These are phyloP conservation scores for Xerus rutilus DNA, from an alignment of 2,797 vertebrate species.

Conservation along the genomic window DNA sequence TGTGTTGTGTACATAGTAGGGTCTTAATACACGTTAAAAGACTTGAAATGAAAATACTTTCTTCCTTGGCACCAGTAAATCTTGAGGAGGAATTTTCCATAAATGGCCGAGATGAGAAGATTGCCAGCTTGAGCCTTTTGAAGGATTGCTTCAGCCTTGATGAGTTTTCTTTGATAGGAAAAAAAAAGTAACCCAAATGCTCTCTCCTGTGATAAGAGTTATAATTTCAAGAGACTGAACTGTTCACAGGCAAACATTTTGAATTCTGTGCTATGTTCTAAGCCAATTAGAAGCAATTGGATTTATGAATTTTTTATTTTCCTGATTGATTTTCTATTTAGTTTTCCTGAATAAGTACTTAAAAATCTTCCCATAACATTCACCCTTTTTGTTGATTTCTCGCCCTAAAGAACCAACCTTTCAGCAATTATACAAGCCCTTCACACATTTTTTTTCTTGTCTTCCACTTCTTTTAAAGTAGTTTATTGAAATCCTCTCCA, in stretches of 20 bases:
- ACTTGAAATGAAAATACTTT: constrained; percentile 57
- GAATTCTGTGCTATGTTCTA: constrained; percentile 78
- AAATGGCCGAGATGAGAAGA: constrained; percentile 54
- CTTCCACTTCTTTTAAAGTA: constrained; percentile 82
- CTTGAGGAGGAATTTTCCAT: constrained; percentile 49
- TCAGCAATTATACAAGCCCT: constrained; percentile 79
- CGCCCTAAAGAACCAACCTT: constrained; percentile 73
- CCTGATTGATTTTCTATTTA: constrained; percentile 84
- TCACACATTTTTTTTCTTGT: constrained; percentile 67
- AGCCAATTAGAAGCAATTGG: constrained; percentile 84
- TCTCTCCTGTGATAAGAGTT: constrained; percentile 69
- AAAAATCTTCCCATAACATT: constrained; percentile 79
- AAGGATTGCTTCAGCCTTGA: constrained; percentile 61
- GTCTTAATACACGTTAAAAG: constrained; percentile 59
- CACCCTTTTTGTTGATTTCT: constrained; percentile 79
- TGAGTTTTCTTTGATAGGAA: constrained; percentile 67
- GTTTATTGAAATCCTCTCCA: constrained; percentile 83
- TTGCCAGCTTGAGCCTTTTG: constrained; percentile 67
- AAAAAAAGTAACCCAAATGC: constrained; percentile 61
- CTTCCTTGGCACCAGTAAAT: constrained; percentile 35
- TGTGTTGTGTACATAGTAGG: constrained; percentile 34
- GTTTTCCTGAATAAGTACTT: constrained; percentile 82
- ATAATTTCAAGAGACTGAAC: constrained; percentile 71
- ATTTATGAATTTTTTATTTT: constrained; percentile 86
- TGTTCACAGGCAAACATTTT: constrained; percentile 71